A percentile compares a stretch with the other conserved stretches of the same genome.
phyloP scores from a whole-genome alignment of 37 sponge, comb jelly and placozoan genomes.

The Aphrocallistes beatrix region DNA sequence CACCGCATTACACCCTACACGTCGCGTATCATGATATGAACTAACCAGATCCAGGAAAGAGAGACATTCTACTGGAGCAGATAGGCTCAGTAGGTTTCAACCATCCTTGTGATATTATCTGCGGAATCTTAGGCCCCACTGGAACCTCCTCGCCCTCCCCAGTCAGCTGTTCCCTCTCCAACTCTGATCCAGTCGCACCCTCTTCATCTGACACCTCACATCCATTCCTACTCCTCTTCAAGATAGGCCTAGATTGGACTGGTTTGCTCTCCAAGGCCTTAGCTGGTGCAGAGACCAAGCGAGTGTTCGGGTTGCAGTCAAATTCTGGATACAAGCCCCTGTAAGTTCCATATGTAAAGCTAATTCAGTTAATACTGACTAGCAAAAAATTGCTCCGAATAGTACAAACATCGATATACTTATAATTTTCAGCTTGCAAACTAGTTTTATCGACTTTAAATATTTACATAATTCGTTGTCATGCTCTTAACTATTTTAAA shows the following conservation, averaged over 20 bases:
- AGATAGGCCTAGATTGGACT: neutral
- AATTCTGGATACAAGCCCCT: neutral
- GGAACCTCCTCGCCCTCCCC: neutral
- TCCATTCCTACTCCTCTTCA: neutral
- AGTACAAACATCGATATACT: no score
- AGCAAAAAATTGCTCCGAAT: neutral
- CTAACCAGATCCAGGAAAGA: neutral
- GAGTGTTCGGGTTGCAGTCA: constrained; percentile 13
- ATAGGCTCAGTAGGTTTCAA: neutral
- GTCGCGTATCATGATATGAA: no score
- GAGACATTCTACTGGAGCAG: neutral
- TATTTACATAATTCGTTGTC: no score
- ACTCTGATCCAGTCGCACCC: no score
- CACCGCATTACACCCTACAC: no score
- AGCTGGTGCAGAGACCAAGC: neutral
- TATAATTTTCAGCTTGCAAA: no score
- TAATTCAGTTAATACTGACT: neutral
- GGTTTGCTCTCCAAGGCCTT: neutral
- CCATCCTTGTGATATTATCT: neutral
- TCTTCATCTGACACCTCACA: neutral
- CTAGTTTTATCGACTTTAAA: no score
- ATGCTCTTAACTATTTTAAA: no score
- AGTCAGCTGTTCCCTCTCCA: neutral
- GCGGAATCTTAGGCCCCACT: neutral
- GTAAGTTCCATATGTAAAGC: neutral